Base-by-base conservation (phyloP, 2,888 invertebrate genomes). In the Idaea dimidiata region DNA sequence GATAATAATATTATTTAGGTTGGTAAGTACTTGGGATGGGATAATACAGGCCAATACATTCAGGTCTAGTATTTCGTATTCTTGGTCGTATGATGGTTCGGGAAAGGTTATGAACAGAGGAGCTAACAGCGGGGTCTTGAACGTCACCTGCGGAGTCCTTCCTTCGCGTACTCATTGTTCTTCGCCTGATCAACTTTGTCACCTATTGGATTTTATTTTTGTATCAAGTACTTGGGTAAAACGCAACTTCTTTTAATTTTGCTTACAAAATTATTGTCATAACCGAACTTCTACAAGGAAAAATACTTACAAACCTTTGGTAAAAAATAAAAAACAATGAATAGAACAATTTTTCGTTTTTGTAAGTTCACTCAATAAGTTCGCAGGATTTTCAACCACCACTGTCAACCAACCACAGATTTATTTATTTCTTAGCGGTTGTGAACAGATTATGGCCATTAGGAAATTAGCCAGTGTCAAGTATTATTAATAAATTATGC, bases 121-220 rank as follows among this genome's bases (percentile, higher is more conserved):
- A 89, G 67, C 91, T 85, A 72, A 92, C 80, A 72, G 80, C 78
- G 65, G 87, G 84, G 74, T 88, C 91, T 87, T 92, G 90, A 74
- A 91, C 78, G 74, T 86, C 86, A 89, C 88, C 88, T 89, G 82
- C 79, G 74, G 73, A 72, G 66, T 73, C 74, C 59, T 65, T 64
- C 59, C 58, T 64, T 63, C 61, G 69, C 61, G 73, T 69, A 73
- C 70, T 62, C 66, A 76, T 68, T 68, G 64, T 76, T 75, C 82
- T 77, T 65, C 72, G 65, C 69, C 73, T 75, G 74, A 72, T 84
- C 83, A 86, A 85, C 64, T 73, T 80, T 75, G 71, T 72, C 63
- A 72, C 71, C 61, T 62, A 62, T 53, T 59, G 18, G 59, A 55
- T 24, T 59, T 17, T 56, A 59, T 43, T 43, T 14, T 10, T 43